These are phyloP conservation scores for Drosophila parvula DNA, from an alignment of 1,140 invertebrate species.

Conservation along the genomic window DNA sequence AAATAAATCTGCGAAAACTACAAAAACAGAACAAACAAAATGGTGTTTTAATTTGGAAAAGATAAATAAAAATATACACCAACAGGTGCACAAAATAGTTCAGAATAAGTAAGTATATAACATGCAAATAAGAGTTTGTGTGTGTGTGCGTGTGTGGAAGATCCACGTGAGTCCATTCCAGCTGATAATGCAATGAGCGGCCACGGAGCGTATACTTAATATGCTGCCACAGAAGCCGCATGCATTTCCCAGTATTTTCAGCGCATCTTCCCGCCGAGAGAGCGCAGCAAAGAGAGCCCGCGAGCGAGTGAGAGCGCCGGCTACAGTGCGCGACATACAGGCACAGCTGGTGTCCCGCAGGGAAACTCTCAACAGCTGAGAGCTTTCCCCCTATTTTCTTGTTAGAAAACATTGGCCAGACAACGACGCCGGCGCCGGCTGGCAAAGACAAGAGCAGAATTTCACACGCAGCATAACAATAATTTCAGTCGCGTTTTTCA, in stretches of 20 bases:
- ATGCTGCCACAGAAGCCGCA: constrained; percentile 19
- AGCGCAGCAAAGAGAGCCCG: constrained; percentile 17
- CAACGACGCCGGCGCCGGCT: constrained; percentile 62
- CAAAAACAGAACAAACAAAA: not conserved
- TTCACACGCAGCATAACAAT: constrained; percentile 75
- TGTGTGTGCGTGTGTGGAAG: not conserved
- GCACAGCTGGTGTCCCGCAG: not conserved
- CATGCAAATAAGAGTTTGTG: not conserved
- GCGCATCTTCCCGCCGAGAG: constrained; percentile 25
- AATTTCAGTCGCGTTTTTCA: constrained; percentile 79
- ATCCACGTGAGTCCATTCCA: constrained; percentile 31
- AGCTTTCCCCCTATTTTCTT: constrained; percentile 69
- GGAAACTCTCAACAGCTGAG: constrained; percentile 59
- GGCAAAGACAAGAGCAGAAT: constrained; percentile 59
- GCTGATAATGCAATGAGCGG: constrained; percentile 35
- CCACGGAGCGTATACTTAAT: constrained; percentile 72
- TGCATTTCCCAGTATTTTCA: constrained; percentile 71
- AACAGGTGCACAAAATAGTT: constrained; percentile 52
- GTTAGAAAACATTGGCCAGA: constrained; percentile 57
- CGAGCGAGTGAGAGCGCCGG: constrained; percentile 12
- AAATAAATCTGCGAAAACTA: constrained; percentile 54
- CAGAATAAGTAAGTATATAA: constrained; percentile 21
- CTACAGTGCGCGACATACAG: constrained; percentile 22
- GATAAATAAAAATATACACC: not conserved
- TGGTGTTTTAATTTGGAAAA: not conserved